Percentiles rank a stretch among this genome's conserved stretches.
phyloP scores from a whole-genome alignment of 2,113 vertebrate genomes.

The Rattus rattus region DNA sequence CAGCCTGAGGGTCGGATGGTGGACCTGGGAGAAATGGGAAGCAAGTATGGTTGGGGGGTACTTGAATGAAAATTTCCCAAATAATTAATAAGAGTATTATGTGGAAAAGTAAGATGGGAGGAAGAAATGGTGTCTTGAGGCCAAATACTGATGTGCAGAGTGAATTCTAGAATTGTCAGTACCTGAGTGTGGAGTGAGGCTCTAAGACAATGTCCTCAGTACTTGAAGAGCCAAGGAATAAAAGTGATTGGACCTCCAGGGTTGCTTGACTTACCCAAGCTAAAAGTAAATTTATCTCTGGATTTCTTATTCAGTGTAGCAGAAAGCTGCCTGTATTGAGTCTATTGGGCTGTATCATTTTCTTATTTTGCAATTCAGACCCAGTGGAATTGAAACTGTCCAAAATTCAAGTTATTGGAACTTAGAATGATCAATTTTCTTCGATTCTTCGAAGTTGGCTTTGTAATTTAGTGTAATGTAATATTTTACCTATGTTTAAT shows the following conservation, averaged over 20 bases:
- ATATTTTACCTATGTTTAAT: slow-evolving; percentile 5
- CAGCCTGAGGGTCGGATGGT: neutral
- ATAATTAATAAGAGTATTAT: neutral
- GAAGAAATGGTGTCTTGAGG: neutral
- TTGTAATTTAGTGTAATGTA: neutral
- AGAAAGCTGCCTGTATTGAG: neutral
- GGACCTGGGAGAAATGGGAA: neutral
- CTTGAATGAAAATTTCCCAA: neutral
- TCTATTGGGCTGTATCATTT: neutral
- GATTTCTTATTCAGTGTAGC: neutral
- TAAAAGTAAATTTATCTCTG: neutral
- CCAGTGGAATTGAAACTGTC: neutral
- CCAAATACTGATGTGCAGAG: neutral
- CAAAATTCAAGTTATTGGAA: neutral
- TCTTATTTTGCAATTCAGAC: slow-evolving; percentile 24
- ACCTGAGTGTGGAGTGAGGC: neutral
- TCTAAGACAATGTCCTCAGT: neutral
- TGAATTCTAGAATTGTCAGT: neutral
- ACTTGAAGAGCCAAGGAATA: neutral
- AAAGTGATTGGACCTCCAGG: neutral
- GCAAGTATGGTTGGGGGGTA: neutral
- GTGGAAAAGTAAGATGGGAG: neutral
- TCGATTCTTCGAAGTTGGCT: neutral
- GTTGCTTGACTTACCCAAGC: neutral
- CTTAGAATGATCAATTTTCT: neutral